Evolutionary conservation across 1,140 invertebrate species (phyloP).

Genomic region (Hylaeus anthracinus): DNA sequence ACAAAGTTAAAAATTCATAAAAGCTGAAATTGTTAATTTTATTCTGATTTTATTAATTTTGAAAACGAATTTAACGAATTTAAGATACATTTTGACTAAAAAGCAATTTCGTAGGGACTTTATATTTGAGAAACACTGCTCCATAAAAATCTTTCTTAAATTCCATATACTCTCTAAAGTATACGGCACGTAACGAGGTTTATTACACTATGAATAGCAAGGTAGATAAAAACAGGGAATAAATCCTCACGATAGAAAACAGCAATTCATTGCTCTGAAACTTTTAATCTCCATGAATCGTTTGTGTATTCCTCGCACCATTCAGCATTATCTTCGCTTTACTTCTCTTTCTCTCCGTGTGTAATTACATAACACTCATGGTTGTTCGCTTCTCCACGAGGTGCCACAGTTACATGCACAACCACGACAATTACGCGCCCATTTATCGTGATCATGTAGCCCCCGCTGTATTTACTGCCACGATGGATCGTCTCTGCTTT

Average conservation of each 20-base stretch:
- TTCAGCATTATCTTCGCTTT: neutral
- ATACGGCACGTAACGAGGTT: no score
- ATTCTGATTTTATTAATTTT: no score
- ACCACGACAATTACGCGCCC: constrained; percentile 26
- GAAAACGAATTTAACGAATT: no score
- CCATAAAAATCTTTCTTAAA: no score
- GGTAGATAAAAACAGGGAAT: neutral
- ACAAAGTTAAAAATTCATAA: no score
- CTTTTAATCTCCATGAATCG: neutral
- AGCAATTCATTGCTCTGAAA: neutral
- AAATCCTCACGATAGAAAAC: neutral
- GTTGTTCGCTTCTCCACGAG: neutral
- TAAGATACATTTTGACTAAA: no score
- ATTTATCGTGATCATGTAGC: constrained; percentile 40
- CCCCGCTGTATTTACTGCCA: constrained; percentile 6
- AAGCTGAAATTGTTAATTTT: no score
- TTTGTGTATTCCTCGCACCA: neutral
- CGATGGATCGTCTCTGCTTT: constrained; percentile 21
- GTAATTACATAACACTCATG: constrained; percentile 19
- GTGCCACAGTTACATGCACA: constrained; percentile 13
- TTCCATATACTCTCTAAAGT: no score
- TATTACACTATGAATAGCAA: no score
- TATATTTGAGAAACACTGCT: neutral
- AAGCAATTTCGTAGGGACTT: no score
- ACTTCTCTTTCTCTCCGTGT: no score